Evolutionary conservation across 2,797 vertebrate species (phyloP).

Genomic region (Pogonophryne albipinna): DNA sequence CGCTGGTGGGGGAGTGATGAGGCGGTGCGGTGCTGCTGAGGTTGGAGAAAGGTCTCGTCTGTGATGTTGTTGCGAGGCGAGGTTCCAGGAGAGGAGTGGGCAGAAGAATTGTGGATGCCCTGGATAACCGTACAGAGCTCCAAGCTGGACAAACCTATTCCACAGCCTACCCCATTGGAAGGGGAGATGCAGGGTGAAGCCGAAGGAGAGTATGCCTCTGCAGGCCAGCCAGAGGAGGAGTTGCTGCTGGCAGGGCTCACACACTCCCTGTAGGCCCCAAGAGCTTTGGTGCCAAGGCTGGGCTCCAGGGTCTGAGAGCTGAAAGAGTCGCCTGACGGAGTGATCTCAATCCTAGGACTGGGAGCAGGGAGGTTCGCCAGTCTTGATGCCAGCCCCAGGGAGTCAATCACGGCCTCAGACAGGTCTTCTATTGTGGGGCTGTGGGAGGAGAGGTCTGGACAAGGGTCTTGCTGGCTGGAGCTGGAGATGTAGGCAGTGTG

Average conservation of each 20-base stretch:
- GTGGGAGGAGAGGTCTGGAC: constrained; percentile 72
- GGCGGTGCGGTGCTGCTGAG: constrained; percentile 71
- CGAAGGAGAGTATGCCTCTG: constrained; percentile 91
- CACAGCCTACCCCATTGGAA: constrained; percentile 75
- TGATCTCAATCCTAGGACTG: constrained; percentile 98
- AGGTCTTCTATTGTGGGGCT: constrained; percentile 49
- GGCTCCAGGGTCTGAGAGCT: constrained; percentile 86
- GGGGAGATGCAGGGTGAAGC: constrained; percentile 93
- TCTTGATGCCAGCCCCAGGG: constrained; percentile 84
- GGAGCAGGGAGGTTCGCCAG: constrained; percentile 83
- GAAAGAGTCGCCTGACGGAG: constrained; percentile 91
- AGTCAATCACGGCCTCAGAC: constrained; percentile 34
- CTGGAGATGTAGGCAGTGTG: constrained; percentile 80
- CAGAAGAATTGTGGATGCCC: constrained; percentile 92
- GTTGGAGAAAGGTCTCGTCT: constrained; percentile 89
- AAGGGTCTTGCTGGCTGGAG: constrained; percentile 78
- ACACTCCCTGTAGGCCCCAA: constrained; percentile 91
- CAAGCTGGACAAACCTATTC: constrained; percentile 83
- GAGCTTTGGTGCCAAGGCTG: constrained; percentile 83
- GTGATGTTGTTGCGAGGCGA: constrained; percentile 92
- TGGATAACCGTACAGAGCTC: constrained; percentile 93
- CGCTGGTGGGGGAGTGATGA: constrained; percentile 89
- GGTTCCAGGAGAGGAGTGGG: constrained; percentile 93
- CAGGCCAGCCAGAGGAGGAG: constrained; percentile 96
- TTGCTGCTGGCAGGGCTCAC: constrained; percentile 97